Percentiles rank a stretch among this genome's conserved stretches.
phyloP scores from a whole-genome alignment of 2,888 invertebrate species.

The Lycophotia porphyrea region DNA sequence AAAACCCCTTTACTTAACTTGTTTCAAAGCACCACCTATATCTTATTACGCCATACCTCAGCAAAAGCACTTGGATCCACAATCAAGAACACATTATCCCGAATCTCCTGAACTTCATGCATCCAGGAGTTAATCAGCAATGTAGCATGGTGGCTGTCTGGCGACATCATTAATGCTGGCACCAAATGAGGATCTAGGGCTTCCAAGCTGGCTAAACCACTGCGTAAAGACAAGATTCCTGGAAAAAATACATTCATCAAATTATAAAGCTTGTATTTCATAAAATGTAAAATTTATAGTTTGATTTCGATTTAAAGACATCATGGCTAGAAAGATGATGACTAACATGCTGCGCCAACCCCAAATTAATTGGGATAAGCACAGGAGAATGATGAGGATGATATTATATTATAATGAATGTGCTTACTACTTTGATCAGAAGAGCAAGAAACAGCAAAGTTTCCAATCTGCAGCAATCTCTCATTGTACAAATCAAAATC shows the following conservation, averaged over 20 bases:
- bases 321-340: background rate
- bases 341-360: background rate
- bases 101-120: conserved; percentile 90
- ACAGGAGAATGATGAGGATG: background rate
- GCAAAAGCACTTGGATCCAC: conserved; percentile 93
- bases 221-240: conserved; percentile 91
- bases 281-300: background rate
- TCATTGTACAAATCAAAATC: conserved; percentile 93
- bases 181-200: conserved; percentile 92
- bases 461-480: conserved; percentile 92
- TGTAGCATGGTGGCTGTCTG: conserved; percentile 86
- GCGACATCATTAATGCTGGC: conserved; percentile 90
- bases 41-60: conserved; percentile 85
- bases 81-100: conserved; percentile 91
- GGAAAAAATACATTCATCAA: conserved; percentile 60
- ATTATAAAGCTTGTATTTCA: background rate
- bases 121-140: conserved; percentile 91
- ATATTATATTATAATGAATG: background rate
- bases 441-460: conserved; percentile 92
- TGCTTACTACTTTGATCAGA: conserved; percentile 85
- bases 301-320: background rate
- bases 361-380: background rate
- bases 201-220: conserved; percentile 92
- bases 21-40: background rate
- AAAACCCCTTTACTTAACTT: background rate